Evolutionary conservation across 2,888 invertebrate species (phyloP).

Genomic region (Empis stercorea): DNA sequence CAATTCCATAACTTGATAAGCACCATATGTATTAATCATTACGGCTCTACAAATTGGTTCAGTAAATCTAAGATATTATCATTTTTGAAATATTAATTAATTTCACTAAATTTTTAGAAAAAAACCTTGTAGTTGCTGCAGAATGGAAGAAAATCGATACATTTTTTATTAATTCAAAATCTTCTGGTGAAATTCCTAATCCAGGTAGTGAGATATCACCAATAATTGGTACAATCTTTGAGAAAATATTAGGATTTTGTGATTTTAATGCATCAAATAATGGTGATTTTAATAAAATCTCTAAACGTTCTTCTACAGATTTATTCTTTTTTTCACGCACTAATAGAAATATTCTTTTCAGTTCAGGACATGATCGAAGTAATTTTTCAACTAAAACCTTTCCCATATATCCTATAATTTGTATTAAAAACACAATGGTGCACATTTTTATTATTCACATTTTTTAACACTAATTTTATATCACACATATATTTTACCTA

Average conservation of each 20-base stretch:
- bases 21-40: slow-evolving; percentile 50
- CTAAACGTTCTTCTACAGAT: slow-evolving; percentile 48
- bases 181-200: slow-evolving; percentile 43
- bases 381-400: slow-evolving; percentile 83
- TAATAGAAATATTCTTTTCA: slow-evolving; percentile 64
- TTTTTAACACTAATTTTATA: no score
- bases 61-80: slow-evolving; percentile 54
- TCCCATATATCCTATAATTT: slow-evolving; percentile 79
- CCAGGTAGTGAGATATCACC: slow-evolving; percentile 48
- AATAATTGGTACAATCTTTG: slow-evolving; percentile 51
- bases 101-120: not conserved
- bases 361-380: slow-evolving; percentile 61
- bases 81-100: slow-evolving; percentile 26
- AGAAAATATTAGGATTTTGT: slow-evolving; percentile 41
- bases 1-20: slow-evolving; percentile 48
- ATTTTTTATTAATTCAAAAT: slow-evolving; percentile 41
- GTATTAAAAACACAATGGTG: no score
- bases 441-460: no score
- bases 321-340: slow-evolving; percentile 60
- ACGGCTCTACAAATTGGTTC: slow-evolving; percentile 56
- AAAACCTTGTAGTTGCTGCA: slow-evolving; percentile 61
- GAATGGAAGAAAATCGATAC: slow-evolving; percentile 61
- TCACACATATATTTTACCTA: no score
- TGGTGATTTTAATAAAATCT: slow-evolving; percentile 41
- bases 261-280: slow-evolving; percentile 34